Base-by-base conservation (phyloP, 2,888 invertebrate genomes). In the Brachyopa scutellaris region DNA sequence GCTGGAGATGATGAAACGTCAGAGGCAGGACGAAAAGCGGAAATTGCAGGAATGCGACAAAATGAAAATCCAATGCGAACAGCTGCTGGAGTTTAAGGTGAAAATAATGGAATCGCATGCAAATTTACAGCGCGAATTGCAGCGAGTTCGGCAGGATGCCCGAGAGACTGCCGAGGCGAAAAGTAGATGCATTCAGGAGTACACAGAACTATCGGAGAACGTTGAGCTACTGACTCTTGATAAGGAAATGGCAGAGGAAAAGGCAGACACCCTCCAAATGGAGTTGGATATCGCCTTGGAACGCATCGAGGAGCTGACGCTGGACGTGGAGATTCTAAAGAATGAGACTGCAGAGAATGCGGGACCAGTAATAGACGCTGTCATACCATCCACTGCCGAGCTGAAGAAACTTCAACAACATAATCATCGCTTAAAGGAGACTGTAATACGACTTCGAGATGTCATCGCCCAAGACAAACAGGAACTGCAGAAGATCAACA, bases 231-330 rank as follows among this genome's bases (percentile, higher is more conserved):
- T 98, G 0, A 98, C 99, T 0, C 92, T 99, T 0, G 99, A 99
- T 89, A 99, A 97, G 90, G 99, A 99, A 92, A 99, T 99, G 98
- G 99, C 99, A 0, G 99, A 99, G 89, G 99, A 99, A 88, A 95
- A 95, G 88, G 93, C 95, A 0, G 96, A 96, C 89, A 94, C 94
- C 0, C 88, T 95, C 31, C 96, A 97, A 89, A 90, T 96, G 85
- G 99, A 99, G 89, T 88, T 98, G 85, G 98, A 98, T 69, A 94
- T 95, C 84, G 93, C 95, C 57, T 95, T 95, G 86, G 98, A 99
- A 89, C 95, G 95, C 88, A 92, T 97, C 69, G 98, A 99, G 87
- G 98, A 98, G 88, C 93, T 98, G 8, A 95, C 95, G 0, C 90
- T 98, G 17, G 99, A 99, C 89, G 91, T 96, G 73, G 96, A 96